These are phyloP conservation scores for Eurytoma californica DNA, from an alignment of 2,888 invertebrate species.

Conservation along the genomic window DNA sequence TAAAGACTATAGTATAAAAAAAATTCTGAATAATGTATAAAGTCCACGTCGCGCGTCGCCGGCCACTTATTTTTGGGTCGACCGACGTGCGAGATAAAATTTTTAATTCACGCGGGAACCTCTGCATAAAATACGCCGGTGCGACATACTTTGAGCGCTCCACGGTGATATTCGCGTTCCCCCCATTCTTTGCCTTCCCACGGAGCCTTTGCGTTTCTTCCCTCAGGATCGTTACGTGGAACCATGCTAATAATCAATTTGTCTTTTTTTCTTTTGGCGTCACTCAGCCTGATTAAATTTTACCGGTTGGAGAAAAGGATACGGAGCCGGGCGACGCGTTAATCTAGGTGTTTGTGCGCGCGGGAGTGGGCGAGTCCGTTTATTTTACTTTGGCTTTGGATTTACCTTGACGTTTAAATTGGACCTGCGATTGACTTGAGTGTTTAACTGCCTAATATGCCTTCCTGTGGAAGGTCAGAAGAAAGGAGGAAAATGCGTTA, in stretches of 20 bases:
- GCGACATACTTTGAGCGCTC: background rate
- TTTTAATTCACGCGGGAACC: slow-evolving; percentile 25
- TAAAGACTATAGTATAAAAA: too few species aligned
- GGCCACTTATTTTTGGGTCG: slow-evolving; percentile 30
- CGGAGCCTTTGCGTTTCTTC: too few species aligned
- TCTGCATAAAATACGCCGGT: background rate
- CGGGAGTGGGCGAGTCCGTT: too few species aligned
- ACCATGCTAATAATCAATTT: slow-evolving; percentile 32
- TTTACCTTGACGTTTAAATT: too few species aligned
- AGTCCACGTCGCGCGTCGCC: background rate
- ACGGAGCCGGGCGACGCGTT: slow-evolving; percentile 11
- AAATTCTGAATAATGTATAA: too few species aligned
- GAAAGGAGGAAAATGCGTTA: too few species aligned
- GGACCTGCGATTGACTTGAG: too few species aligned
- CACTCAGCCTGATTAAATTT: slow-evolving; percentile 46
- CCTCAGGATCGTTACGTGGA: too few species aligned
- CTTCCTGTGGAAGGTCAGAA: too few species aligned
- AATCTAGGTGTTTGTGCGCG: slow-evolving; percentile 17
- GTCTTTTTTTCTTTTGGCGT: background rate
- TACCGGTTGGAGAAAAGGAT: background rate
- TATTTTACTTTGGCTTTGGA: too few species aligned
- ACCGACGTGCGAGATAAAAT: background rate
- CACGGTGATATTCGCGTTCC: background rate
- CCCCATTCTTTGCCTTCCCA: background rate
- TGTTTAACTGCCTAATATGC: too few species aligned